Conservation (phyloP, 2,888 invertebrate genomes). For the Tinea pellionella region DNA sequence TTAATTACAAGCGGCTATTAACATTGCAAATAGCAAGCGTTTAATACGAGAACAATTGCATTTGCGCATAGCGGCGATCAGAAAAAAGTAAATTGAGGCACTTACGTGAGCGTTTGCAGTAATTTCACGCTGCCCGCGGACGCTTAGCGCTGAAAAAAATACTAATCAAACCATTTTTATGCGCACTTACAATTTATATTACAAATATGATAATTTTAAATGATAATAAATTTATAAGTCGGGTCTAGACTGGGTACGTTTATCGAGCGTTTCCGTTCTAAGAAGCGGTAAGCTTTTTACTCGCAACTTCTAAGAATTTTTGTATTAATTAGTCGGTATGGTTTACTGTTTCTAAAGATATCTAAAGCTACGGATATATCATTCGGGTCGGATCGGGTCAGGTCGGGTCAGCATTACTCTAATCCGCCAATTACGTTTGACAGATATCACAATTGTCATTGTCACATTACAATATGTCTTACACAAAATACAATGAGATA, state of each 20-base stretch:
- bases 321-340: conserved; percentile 21
- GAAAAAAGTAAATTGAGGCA: conserved; percentile 21
- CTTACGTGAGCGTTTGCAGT: conserved; percentile 30
- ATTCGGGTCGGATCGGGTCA: too few relatives aligned
- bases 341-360: conserved; percentile 31
- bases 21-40: conserved; percentile 8
- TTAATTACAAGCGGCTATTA: conserved; percentile 12
- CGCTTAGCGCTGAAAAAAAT: conserved; percentile 37
- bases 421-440: too few relatives aligned
- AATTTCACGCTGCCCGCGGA: conserved; percentile 48
- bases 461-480: too few relatives aligned
- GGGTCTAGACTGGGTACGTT: conserved; percentile 31
- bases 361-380: too few relatives aligned
- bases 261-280: conserved; percentile 51
- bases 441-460: too few relatives aligned
- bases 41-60: neutral
- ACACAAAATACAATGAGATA: too few relatives aligned
- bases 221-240: conserved; percentile 43
- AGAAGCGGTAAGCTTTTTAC: conserved; percentile 23
- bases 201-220: conserved; percentile 50
- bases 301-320: too few relatives aligned
- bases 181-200: conserved; percentile 37
- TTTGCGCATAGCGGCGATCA: conserved; percentile 7
- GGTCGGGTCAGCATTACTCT: too few relatives aligned
- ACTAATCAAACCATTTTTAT: conserved; percentile 39